These are phyloP conservation scores for Phaedon cochleariae DNA, from an alignment of 2,888 invertebrate genomes.

Conservation along the genomic window DNA sequence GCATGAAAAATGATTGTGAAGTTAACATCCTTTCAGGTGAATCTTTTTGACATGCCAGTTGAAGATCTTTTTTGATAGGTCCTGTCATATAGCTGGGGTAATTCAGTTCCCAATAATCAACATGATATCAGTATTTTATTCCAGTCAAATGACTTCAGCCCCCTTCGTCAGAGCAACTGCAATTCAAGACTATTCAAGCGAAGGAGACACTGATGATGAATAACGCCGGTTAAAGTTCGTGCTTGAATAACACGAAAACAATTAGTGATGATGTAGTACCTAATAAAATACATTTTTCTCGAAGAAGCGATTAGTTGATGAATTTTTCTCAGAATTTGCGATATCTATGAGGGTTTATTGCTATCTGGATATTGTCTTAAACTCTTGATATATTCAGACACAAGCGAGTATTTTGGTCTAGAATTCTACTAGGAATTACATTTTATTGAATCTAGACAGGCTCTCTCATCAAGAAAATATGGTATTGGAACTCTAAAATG, in stretches of 20 bases:
- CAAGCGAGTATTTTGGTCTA: not conserved
- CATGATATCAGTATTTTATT: slow-evolving; percentile 43
- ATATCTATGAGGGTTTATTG: not conserved
- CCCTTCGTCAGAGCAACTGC: slow-evolving; percentile 72
- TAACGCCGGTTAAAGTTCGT: slow-evolving; percentile 63
- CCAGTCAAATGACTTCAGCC: slow-evolving; percentile 77
- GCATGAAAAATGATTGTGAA: too few relatives aligned
- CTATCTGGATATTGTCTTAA: not conserved
- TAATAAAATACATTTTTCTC: slow-evolving; percentile 37
- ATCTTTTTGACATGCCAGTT: too few relatives aligned
- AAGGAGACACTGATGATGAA: slow-evolving; percentile 93
- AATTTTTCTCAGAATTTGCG: slow-evolving; percentile 25
- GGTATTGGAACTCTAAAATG: too few relatives aligned
- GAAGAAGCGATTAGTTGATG: slow-evolving; percentile 32
- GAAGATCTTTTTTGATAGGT: too few relatives aligned
- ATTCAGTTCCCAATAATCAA: not conserved
- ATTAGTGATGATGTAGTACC: slow-evolving; percentile 47
- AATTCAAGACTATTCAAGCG: slow-evolving; percentile 82
- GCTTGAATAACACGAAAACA: slow-evolving; percentile 41
- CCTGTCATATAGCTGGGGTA: not conserved
- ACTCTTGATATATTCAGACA: not conserved
- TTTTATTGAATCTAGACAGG: not conserved
- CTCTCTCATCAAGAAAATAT: not conserved
- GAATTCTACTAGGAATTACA: not conserved
- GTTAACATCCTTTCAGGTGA: too few relatives aligned